These are phyloP conservation scores for Sebastes glaucus DNA, from an alignment of 2,797 vertebrate species.

Conservation along the genomic window DNA sequence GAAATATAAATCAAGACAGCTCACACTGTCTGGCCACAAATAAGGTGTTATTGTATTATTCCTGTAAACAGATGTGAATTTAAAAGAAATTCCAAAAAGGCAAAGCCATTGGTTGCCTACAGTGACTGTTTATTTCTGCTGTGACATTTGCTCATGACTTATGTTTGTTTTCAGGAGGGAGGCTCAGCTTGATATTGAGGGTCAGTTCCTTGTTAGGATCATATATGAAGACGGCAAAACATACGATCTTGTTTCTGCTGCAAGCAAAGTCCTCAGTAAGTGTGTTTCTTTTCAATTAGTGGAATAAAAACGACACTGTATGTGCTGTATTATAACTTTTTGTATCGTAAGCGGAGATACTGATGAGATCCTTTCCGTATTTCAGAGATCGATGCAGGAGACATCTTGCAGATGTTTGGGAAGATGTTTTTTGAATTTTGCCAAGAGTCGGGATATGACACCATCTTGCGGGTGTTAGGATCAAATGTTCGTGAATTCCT, in stretches of 20 bases:
- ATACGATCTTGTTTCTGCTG: slow-evolving; percentile 95
- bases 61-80: not conserved
- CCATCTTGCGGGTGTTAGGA: slow-evolving; percentile 94
- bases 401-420: slow-evolving; percentile 98
- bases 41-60: not conserved
- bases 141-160: slow-evolving; percentile 33
- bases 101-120: not conserved
- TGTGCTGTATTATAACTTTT: not conserved
- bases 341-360: not conserved
- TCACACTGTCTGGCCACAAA: not conserved
- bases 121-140: slow-evolving; percentile 10
- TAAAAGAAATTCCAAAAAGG: not conserved
- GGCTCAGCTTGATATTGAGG: slow-evolving; percentile 97
- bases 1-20: not conserved
- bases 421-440: slow-evolving; percentile 99
- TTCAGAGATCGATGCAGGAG: slow-evolving; percentile 95
- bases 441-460: slow-evolving; percentile 99
- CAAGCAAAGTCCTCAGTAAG: slow-evolving; percentile 99
- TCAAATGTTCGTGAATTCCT: slow-evolving; percentile 98
- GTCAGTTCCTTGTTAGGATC: slow-evolving; percentile 98
- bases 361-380: slow-evolving; percentile 41
- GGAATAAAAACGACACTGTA: not conserved
- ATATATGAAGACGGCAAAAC: slow-evolving; percentile 99
- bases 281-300: slow-evolving; percentile 20
- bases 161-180: slow-evolving; percentile 87